Conservation (phyloP, 2,113 vertebrate genomes). For the Cephalopterus ornatus region DNA sequence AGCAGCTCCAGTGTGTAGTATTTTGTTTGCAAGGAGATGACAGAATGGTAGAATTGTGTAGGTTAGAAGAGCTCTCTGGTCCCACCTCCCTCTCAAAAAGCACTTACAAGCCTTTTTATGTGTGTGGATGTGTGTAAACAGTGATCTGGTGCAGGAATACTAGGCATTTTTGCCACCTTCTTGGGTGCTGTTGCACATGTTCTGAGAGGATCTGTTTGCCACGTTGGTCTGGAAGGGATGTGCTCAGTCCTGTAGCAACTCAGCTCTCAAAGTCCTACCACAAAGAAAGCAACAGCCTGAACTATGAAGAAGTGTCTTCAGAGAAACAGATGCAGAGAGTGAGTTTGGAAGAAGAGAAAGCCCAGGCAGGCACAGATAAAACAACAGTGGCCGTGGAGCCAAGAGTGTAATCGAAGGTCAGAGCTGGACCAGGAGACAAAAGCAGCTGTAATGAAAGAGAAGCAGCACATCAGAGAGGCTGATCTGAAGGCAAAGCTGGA, state of each 20-base stretch:
- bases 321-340: neutral
- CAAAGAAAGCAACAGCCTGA: neutral
- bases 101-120: neutral
- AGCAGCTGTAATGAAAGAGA: neutral
- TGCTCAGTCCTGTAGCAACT: neutral
- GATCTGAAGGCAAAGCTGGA: neutral
- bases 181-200: neutral
- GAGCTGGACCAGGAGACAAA: neutral
- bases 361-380: neutral
- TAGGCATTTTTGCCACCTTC: neutral
- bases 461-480: neutral
- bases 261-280: accelerated
- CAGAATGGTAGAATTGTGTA: neutral
- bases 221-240: neutral
- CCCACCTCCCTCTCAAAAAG: neutral
- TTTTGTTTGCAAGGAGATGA: neutral
- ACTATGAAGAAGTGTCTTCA: neutral
- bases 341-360: neutral
- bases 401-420: accelerated
- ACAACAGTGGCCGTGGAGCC: neutral
- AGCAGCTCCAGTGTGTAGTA: neutral
- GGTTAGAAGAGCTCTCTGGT: neutral
- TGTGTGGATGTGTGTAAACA: neutral
- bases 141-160: neutral
- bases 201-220: neutral